These are phyloP conservation scores for Galerucella calmariensis DNA, from an alignment of 2,888 invertebrate genomes.

Conservation along the genomic window DNA sequence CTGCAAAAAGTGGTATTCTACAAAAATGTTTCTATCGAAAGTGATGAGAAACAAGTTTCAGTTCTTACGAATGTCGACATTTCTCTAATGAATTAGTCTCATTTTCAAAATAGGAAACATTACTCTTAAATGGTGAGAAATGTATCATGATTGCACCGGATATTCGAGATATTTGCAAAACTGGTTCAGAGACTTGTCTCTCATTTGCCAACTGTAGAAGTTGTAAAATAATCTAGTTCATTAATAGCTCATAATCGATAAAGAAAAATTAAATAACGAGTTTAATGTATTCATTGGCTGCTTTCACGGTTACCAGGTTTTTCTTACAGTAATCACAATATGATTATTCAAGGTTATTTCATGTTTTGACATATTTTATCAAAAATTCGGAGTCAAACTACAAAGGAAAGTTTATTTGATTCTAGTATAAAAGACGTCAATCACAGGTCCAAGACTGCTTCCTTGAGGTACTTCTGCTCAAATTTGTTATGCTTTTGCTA, in stretches of 20 bases:
- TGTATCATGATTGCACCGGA: constrained; percentile 29
- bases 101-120: constrained; percentile 34
- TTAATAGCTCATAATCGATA: constrained; percentile 12
- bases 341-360: not conserved
- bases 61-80: constrained; percentile 1
- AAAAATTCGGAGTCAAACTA: not conserved
- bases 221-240: constrained; percentile 23
- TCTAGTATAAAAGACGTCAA: too few relatives aligned
- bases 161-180: constrained; percentile 30
- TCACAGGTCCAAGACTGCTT: too few relatives aligned
- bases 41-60: constrained; percentile 17
- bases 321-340: not conserved
- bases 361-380: not conserved
- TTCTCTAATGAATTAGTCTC: constrained; percentile 28
- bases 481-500: too few relatives aligned
- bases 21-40: constrained; percentile 13
- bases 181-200: constrained; percentile 30
- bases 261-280: not conserved
- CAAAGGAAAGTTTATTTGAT: not conserved
- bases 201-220: constrained; percentile 18
- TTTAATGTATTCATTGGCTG: constrained; percentile 1
- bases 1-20: constrained; percentile 1
- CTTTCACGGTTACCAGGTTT: not conserved
- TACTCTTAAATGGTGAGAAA: constrained; percentile 35
- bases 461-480: too few relatives aligned